These are phyloP conservation scores for Lamproptera curius DNA, from an alignment of 2,888 invertebrate species.

Conservation along the genomic window DNA sequence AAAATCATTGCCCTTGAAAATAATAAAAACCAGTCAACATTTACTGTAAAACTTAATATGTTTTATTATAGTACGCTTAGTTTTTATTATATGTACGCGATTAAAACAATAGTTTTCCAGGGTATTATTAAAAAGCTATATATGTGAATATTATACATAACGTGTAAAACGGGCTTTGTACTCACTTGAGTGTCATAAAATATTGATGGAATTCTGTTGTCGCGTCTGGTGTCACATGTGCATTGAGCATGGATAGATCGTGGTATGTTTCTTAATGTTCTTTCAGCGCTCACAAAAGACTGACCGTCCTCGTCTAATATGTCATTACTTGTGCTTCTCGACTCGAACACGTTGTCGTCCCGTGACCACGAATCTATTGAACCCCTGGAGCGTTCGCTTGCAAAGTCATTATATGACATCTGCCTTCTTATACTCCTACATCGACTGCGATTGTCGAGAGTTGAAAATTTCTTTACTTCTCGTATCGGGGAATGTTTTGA, in stretches of 20 bases:
- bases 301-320: conserved; percentile 57
- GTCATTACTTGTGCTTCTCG: conserved; percentile 54
- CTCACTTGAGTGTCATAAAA: conserved; percentile 71
- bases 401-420: conserved; percentile 74
- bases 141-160: background rate
- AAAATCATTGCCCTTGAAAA: no score
- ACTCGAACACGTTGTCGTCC: conserved; percentile 51
- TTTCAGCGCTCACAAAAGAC: conserved; percentile 59
- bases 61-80: no score
- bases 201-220: conserved; percentile 57
- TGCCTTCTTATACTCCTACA: conserved; percentile 69
- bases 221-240: conserved; percentile 55
- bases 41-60: no score
- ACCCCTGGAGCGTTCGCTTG: conserved; percentile 62
- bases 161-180: conserved; percentile 8
- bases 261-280: conserved; percentile 46
- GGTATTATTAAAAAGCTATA: background rate
- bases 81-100: no score
- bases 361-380: conserved; percentile 52
- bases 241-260: conserved; percentile 54
- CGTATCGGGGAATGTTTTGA: conserved; percentile 51
- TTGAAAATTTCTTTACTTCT: conserved; percentile 64
- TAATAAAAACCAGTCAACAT: no score
- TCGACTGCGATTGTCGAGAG: conserved; percentile 67
- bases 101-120: no score